Percentiles rank a stretch among this genome's conserved stretches.
These are phyloP conservation scores for Atherinomorus stipes DNA, from an alignment of 2,113 vertebrate genomes.

Conservation along the genomic window DNA sequence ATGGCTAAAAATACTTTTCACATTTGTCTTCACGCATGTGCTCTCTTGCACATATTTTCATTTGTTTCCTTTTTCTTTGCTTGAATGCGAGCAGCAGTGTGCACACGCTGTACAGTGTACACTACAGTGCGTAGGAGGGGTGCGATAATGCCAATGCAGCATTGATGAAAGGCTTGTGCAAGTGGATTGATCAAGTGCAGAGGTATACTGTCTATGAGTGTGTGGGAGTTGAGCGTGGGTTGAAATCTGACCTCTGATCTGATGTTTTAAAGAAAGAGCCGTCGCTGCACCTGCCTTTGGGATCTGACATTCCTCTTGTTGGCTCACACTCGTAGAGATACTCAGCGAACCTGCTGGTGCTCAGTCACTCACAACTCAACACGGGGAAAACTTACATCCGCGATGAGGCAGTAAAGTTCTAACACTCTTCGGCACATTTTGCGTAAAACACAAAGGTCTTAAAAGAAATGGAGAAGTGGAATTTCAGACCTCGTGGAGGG, in stretches of 20 bases:
- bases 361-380: neutral
- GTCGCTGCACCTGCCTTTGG: neutral
- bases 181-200: conserved; percentile 33
- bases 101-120: conserved; percentile 31
- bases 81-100: neutral
- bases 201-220: neutral
- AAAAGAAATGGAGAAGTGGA: conserved; percentile 5
- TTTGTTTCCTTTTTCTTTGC: conserved; percentile 17
- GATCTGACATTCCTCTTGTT: conserved; percentile 18
- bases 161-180: conserved; percentile 31
- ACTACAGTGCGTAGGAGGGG: conserved; percentile 47
- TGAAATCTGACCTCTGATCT: conserved; percentile 64
- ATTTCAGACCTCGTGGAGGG: neutral
- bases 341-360: neutral
- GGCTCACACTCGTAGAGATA: neutral
- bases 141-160: conserved; percentile 38
- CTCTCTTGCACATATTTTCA: conserved; percentile 18
- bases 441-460: neutral
- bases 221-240: conserved; percentile 52
- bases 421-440: neutral
- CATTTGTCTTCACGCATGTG: neutral
- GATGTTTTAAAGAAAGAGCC: conserved; percentile 40
- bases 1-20: conserved; percentile 26
- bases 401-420: too few species aligned
- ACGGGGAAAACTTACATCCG: neutral